Conservation (phyloP, 2,797 vertebrate genomes). For the Scolopax bukidnonensis region DNA sequence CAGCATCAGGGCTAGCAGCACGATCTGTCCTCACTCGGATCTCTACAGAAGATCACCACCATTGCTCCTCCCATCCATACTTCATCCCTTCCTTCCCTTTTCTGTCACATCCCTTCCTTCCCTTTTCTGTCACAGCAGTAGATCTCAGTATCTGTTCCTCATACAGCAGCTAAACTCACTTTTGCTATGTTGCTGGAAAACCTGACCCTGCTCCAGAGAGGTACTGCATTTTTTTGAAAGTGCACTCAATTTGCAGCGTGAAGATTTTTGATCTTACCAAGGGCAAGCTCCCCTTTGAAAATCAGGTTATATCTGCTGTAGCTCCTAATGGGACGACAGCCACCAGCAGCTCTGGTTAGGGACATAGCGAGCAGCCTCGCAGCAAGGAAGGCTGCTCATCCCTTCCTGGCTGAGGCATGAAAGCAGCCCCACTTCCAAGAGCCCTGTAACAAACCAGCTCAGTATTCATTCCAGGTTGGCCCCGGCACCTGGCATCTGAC, state of each 20-base stretch:
- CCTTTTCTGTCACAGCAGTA: neutral
- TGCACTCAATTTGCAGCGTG: neutral
- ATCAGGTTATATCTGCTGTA: neutral
- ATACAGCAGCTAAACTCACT: neutral
- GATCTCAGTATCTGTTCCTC: neutral
- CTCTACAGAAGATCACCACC: neutral
- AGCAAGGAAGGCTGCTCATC: neutral
- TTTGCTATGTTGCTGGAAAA: neutral
- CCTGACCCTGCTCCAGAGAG: neutral
- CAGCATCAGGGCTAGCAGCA: neutral
- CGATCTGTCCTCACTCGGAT: neutral
- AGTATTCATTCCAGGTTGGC: neutral
- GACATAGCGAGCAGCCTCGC: neutral
- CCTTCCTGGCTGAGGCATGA: neutral
- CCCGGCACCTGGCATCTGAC: neutral
- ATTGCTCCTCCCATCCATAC: neutral
- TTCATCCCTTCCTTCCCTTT: neutral
- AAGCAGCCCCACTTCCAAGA: neutral
- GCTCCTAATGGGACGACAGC: neutral
- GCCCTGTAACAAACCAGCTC: neutral
- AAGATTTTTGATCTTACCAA: neutral
- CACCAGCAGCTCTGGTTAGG: neutral
- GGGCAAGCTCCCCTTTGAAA: neutral
- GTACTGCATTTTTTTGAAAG: neutral
- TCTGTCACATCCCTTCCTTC: neutral